Evolutionary conservation across 2,113 vertebrate genomes (phyloP).

Genomic region (Rynchops niger): DNA sequence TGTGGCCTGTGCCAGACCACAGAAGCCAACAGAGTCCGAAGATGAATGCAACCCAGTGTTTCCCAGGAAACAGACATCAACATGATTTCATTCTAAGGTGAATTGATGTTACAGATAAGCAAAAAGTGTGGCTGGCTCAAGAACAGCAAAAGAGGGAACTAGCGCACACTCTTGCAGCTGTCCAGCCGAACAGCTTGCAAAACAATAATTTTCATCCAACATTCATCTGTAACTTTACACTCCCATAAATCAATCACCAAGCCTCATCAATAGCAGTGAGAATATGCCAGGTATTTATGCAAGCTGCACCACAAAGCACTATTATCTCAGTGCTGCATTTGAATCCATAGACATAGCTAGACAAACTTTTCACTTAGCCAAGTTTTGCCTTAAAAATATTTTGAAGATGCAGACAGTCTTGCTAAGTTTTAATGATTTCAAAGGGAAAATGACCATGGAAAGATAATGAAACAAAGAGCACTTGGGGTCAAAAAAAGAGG

Average conservation of each 20-base stretch:
- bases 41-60: background rate
- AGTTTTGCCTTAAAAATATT: background rate
- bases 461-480: background rate
- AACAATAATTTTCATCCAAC: background rate
- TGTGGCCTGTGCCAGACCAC: background rate
- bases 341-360: background rate
- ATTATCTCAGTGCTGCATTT: constrained; percentile 36
- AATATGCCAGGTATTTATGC: background rate
- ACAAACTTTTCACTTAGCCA: background rate
- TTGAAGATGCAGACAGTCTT: background rate
- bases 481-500: background rate
- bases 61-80: background rate
- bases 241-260: background rate
- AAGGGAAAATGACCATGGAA: background rate
- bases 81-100: background rate
- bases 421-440: background rate
- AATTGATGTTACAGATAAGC: background rate
- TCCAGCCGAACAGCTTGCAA: background rate
- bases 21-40: background rate
- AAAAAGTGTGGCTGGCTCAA: background rate
- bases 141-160: background rate
- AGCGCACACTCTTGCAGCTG: background rate
- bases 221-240: background rate
- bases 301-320: constrained; percentile 33
- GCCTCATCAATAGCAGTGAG: background rate